Evolutionary conservation across 2,888 invertebrate species (phyloP).

Genomic region (Mermis nigrescens): DNA sequence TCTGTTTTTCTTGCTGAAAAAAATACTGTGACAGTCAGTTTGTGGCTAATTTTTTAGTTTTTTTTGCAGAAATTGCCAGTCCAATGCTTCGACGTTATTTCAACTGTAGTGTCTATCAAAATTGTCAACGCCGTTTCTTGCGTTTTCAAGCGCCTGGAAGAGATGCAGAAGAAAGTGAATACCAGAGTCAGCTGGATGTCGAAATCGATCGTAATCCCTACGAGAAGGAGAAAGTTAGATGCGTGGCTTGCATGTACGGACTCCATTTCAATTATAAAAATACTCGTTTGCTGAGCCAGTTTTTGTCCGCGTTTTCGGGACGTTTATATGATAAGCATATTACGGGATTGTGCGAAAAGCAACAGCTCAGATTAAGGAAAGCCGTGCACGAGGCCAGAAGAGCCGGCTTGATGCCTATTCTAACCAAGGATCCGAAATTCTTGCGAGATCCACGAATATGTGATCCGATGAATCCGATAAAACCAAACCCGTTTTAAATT

Average conservation of each 20-base stretch:
- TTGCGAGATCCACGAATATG: slow-evolving; percentile 71
- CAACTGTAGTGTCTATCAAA: too few species aligned
- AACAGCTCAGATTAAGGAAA: slow-evolving; percentile 13
- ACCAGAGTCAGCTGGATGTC: too few species aligned
- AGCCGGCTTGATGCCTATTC: slow-evolving; percentile 55
- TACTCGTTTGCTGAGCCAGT: slow-evolving; percentile 69
- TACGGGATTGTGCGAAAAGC: slow-evolving; percentile 45
- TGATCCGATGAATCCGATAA: slow-evolving; percentile 56
- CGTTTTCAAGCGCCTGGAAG: too few species aligned
- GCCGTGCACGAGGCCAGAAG: slow-evolving; percentile 19
- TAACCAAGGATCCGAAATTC: slow-evolving; percentile 58
- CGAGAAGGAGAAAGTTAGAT: slow-evolving; percentile 48
- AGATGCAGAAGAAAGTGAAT: too few species aligned
- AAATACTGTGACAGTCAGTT: too few species aligned
- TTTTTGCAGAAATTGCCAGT: too few species aligned
- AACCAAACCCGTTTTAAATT: slow-evolving; percentile 19
- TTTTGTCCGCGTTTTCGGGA: slow-evolving; percentile 84
- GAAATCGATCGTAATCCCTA: slow-evolving; percentile 56
- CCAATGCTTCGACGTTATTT: too few species aligned
- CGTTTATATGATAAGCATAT: slow-evolving; percentile 73
- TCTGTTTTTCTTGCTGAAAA: too few species aligned
- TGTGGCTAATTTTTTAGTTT: too few species aligned
- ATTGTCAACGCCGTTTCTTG: too few species aligned
- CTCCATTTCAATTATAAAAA: slow-evolving; percentile 43
- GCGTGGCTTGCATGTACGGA: slow-evolving; percentile 61